Conservation (phyloP, 2,797 vertebrate genomes). For the Arctocebus calabarensis region DNA sequence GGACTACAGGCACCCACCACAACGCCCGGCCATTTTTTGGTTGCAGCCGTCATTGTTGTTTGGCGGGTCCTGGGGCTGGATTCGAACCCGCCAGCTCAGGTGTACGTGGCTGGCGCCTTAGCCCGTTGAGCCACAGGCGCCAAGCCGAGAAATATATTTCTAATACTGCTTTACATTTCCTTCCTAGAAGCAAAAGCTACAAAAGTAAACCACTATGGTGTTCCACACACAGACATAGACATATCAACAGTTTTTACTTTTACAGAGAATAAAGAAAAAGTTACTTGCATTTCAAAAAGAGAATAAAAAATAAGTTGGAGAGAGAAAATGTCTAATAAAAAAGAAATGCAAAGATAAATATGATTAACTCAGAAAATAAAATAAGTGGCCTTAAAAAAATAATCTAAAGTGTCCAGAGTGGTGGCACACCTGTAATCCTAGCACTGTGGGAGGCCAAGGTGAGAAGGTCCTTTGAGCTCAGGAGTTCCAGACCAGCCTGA, state of each 20-base stretch:
- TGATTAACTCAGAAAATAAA: not conserved
- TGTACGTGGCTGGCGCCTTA: too few relatives aligned
- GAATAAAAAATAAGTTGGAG: not conserved
- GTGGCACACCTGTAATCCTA: too few relatives aligned
- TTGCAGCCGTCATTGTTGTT: too few relatives aligned
- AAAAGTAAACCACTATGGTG: not conserved
- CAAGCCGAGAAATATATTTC: not conserved
- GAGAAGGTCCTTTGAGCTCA: too few relatives aligned
- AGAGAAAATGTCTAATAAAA: not conserved
- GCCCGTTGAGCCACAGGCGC: too few relatives aligned
- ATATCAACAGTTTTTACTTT: not conserved
- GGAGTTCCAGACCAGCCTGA: too few relatives aligned
- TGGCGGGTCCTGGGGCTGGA: too few relatives aligned
- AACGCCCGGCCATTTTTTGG: too few relatives aligned
- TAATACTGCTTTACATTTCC: not conserved
- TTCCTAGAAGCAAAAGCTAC: not conserved
- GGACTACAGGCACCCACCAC: too few relatives aligned
- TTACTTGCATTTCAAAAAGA: not conserved
- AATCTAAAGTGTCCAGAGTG: too few relatives aligned
- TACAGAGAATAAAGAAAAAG: not conserved
- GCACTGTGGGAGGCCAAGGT: too few relatives aligned
- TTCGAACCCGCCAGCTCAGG: too few relatives aligned
- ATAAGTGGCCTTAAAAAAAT: not conserved
- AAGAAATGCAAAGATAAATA: not conserved
- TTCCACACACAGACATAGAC: not conserved